These are phyloP conservation scores for Seriola quinqueradiata DNA, from an alignment of 2,113 vertebrate genomes.

Conservation along the genomic window DNA sequence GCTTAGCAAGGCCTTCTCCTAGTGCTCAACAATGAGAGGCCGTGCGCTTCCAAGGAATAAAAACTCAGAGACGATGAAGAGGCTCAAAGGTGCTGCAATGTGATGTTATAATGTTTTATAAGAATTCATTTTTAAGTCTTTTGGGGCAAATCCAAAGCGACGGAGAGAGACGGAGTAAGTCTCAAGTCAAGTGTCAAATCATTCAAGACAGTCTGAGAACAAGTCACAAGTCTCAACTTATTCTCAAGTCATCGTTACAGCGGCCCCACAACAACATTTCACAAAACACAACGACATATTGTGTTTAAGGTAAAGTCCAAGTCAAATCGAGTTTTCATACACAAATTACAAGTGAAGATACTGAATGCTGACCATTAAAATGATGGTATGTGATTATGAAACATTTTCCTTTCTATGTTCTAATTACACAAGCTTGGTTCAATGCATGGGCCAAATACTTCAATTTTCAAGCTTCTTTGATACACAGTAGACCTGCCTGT, in stretches of 20 bases:
- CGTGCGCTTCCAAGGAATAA: background rate
- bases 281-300: too few relatives aligned
- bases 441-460: background rate
- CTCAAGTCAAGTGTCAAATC: background rate
- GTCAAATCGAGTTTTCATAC: too few relatives aligned
- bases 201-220: background rate
- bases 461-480: background rate
- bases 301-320: too few relatives aligned
- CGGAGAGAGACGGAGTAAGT: background rate
- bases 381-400: background rate
- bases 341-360: background rate
- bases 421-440: background rate
- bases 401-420: background rate
- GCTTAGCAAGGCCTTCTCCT: constrained; percentile 26
- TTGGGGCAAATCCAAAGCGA: background rate
- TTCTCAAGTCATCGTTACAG: background rate
- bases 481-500: background rate
- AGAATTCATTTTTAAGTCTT: background rate
- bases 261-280: too few relatives aligned
- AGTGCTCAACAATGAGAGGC: constrained; percentile 1
- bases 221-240: background rate
- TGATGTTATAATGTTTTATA: background rate
- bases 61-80: background rate
- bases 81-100: background rate
- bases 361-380: background rate